These are phyloP conservation scores for Eurystomus glaucurus DNA, from an alignment of 2,797 vertebrate genomes.

Conservation along the genomic window DNA sequence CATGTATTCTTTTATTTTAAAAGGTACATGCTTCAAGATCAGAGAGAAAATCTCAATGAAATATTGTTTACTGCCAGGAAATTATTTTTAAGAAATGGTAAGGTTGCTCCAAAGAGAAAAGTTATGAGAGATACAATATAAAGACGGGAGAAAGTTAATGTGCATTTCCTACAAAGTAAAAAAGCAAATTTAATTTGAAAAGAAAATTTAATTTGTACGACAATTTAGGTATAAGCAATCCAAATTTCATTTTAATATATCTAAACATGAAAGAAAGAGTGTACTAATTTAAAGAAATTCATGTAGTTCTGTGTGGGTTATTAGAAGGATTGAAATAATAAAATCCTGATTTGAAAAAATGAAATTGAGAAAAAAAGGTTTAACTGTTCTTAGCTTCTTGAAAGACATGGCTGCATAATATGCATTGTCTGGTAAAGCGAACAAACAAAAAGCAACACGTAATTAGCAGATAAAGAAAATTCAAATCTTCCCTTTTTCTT, in stretches of 20 bases:
- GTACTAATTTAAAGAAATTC: not conserved
- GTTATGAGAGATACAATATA: not conserved
- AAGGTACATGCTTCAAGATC: not conserved
- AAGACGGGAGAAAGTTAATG: not conserved
- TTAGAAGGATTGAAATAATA: not conserved
- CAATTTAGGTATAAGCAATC: not conserved
- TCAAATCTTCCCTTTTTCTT: accelerated
- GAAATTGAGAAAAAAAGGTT: not conserved
- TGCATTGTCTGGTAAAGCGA: not conserved
- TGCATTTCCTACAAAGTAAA: not conserved
- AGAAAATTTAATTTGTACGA: not conserved
- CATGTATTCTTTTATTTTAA: not conserved
- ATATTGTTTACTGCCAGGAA: not conserved
- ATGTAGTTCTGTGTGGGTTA: not conserved
- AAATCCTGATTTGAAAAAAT: not conserved
- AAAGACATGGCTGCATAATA: not conserved
- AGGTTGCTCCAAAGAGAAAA: not conserved
- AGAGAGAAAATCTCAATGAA: not conserved
- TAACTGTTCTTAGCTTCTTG: not conserved
- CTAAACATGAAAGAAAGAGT: not conserved
- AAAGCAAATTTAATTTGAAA: not conserved
- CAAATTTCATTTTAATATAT: not conserved
- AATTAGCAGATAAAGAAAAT: not conserved
- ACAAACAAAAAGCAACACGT: not conserved
- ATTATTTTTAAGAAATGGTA: not conserved